phyloP scores from a whole-genome alignment of 2,797 vertebrate species.

The Cirrhinus molitorella region DNA sequence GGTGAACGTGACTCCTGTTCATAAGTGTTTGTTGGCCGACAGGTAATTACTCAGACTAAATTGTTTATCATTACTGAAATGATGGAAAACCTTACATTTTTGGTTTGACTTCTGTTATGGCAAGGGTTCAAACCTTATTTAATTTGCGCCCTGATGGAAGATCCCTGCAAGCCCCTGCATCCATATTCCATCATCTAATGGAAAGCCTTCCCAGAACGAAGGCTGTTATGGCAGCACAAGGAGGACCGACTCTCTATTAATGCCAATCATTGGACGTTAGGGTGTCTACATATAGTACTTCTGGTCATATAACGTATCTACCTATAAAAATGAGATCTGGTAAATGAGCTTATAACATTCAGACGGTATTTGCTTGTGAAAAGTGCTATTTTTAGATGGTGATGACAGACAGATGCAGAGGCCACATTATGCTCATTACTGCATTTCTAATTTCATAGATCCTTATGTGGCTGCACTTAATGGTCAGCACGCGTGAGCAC shows the following conservation, averaged over 20 bases:
- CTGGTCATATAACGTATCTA: background rate
- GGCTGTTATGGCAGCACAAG: no score
- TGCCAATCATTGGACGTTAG: background rate
- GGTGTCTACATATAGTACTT: background rate
- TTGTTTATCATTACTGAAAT: conserved; percentile 3
- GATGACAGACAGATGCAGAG: background rate
- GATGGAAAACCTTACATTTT: background rate
- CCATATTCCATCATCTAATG: background rate
- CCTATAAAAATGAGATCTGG: background rate
- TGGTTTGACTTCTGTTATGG: background rate
- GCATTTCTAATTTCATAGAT: conserved; percentile 16
- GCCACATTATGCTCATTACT: conserved; percentile 17
- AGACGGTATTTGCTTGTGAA: background rate
- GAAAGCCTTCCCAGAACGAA: background rate
- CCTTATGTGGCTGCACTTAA: conserved; percentile 38
- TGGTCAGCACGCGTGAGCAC: conserved; percentile 41
- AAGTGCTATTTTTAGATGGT: conserved; percentile 19
- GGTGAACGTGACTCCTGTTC: background rate
- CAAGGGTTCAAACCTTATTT: background rate
- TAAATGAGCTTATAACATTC: background rate
- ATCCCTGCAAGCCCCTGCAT: background rate
- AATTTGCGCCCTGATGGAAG: background rate
- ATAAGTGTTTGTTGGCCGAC: background rate
- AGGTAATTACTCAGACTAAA: background rate
- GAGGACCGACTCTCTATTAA: background rate